Evolutionary conservation across 1,140 invertebrate genomes (phyloP), one percentile per base, ranked within the genome.

Genomic region (Listronotus bonariensis): DNA sequence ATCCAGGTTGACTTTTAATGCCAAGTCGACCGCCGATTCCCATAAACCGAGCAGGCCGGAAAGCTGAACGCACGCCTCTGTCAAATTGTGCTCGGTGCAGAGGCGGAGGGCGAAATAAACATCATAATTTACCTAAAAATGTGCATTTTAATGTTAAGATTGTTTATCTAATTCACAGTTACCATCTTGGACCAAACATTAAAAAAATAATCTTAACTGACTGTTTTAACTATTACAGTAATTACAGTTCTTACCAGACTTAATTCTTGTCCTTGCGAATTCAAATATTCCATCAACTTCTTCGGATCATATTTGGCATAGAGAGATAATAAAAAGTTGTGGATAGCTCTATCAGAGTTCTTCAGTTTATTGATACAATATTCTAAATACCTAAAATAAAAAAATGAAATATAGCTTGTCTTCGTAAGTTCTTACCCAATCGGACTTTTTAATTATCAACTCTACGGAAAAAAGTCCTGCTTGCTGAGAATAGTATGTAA

Each of bases 21-120:
- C 96, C 66, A 97, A 82, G 72, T 97, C 94, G 2, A 98, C 92
- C 0, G 96, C 96, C 45, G 92, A 87, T 75, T 96, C 90, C 89
- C 96, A 97, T 46, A 97, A 83, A 2, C 91, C 91, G 69, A 98
- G 86, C 18, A 96, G 80, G 1, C 92, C 89, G 20, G 95, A 97
- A n/a, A 99, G 82, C 74, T 95, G 91, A 3, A 99, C 95, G 73
- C 94, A 95, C 0, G 96, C 95, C 75, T 88, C 84, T 41, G 82
- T 85, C 7, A 89, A 78, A 12, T 85, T 82, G 67, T 86, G 81
- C 73, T 93, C 89, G 52, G 87, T 84, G 72, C 92, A 93, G 32
- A 93, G 79, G 68, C 88, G 81, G 58, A 94, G 77, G 2, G 91
- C 92, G 76, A 92, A 93, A 76, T 92, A 87, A 0, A 91, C 87